Percentiles rank a stretch among this genome's conserved stretches.
phyloP scores from a whole-genome alignment of 2,888 invertebrate species.

The Merodon equestris region DNA sequence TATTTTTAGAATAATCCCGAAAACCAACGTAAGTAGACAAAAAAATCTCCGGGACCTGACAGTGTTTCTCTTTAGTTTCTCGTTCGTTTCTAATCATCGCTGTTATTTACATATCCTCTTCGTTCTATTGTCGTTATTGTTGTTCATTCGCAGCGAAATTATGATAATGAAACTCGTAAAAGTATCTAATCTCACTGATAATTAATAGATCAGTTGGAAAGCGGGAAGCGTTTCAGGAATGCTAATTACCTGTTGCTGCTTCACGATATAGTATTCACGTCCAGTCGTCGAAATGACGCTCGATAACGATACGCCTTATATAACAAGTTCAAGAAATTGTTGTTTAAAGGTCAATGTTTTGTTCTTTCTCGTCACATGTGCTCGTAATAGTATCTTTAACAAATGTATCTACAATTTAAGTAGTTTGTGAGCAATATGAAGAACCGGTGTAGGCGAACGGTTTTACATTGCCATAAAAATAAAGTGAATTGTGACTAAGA shows the following conservation, averaged over 20 bases:
- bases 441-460: no score
- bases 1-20: conserved; percentile 46
- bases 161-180: conserved; percentile 31
- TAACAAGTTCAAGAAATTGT: background rate
- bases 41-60: background rate
- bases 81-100: conserved; percentile 13
- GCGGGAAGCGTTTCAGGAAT: conserved; percentile 12
- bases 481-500: no score
- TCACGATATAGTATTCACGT: background rate
- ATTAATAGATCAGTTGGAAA: conserved; percentile 25
- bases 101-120: conserved; percentile 33
- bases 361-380: background rate
- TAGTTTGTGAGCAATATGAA: no score
- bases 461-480: no score
- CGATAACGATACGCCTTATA: background rate
- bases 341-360: conserved; percentile 23
- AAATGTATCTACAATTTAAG: no score
- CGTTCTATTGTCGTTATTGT: conserved; percentile 6
- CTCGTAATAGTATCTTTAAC: no score
- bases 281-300: background rate
- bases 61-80: conserved; percentile 2
- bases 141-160: conserved; percentile 25
- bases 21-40: no score
- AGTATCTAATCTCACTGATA: background rate
- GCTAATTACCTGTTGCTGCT: conserved; percentile 12